A percentile compares a stretch with the other conserved stretches of the same genome.
Evolutionary conservation across 2,113 vertebrate genomes (phyloP).

Genomic region (Bambusicola thoracicus): DNA sequence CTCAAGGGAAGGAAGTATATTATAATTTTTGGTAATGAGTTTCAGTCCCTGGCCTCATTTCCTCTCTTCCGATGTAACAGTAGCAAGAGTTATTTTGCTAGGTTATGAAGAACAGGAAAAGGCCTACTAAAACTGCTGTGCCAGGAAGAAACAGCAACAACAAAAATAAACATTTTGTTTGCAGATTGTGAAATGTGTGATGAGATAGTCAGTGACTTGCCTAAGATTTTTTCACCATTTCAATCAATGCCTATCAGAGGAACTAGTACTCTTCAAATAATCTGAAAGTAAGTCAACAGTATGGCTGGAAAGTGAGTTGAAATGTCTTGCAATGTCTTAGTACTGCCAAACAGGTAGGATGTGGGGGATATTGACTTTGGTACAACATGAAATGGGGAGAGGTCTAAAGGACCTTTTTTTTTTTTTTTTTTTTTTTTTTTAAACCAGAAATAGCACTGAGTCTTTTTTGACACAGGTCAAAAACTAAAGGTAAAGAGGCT

Average conservation of each 20-base stretch:
- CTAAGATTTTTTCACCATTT: neutral
- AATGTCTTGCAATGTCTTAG: neutral
- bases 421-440: rapidly evolving
- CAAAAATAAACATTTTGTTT: neutral
- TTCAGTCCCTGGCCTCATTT: neutral
- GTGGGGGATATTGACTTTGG: neutral
- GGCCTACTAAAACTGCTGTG: neutral
- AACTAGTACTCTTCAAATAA: neutral
- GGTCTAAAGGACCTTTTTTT: rapidly evolving
- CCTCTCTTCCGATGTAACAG: neutral
- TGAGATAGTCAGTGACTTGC: neutral
- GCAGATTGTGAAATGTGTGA: neutral
- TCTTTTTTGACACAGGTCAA: neutral
- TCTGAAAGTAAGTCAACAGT: neutral
- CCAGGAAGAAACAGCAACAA: neutral
- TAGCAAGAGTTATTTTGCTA: neutral
- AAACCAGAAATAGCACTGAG: neutral
- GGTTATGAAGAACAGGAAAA: neutral
- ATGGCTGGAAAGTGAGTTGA: neutral
- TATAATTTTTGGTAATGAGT: constrained; percentile 42
- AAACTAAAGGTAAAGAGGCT: neutral
- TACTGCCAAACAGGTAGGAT: neutral
- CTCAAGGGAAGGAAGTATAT: neutral
- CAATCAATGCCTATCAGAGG: neutral
- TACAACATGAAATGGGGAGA: rapidly evolving